Evolutionary conservation across 2,888 invertebrate species (phyloP).

Genomic region (Andrena dorsata): DNA sequence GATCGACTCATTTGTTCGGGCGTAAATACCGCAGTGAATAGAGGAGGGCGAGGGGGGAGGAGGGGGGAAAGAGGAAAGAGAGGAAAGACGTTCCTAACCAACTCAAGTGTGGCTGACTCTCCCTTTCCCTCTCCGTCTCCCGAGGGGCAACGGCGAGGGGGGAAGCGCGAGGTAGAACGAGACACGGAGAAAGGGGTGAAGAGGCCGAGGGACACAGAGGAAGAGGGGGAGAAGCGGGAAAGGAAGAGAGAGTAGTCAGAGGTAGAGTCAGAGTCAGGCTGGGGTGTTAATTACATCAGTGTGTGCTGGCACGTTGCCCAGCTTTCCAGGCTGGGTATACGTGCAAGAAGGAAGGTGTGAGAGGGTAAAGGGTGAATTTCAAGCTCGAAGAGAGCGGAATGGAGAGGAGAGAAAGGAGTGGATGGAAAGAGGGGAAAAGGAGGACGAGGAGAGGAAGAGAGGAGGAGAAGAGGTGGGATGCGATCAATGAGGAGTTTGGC

Average conservation of each 20-base stretch:
- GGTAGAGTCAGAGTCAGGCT: conserved; percentile 54
- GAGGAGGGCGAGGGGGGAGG: not conserved
- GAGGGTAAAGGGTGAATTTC: conserved; percentile 33
- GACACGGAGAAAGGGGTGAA: not conserved
- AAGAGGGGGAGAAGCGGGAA: not conserved
- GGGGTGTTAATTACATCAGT: conserved; percentile 81
- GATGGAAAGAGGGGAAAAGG: conserved; percentile 29
- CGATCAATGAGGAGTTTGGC: conserved; percentile 75
- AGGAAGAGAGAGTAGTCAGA: conserved; percentile 17
- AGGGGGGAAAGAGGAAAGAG: conserved; percentile 1
- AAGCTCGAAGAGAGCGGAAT: conserved; percentile 12
- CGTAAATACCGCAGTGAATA: conserved; percentile 49
- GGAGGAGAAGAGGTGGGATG: conserved; percentile 36
- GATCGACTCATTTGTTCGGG: conserved; percentile 47
- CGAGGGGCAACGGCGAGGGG: conserved; percentile 6
- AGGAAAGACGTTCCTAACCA: conserved; percentile 24
- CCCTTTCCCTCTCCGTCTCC: not conserved
- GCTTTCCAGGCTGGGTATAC: conserved; percentile 36
- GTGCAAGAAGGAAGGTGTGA: conserved; percentile 33
- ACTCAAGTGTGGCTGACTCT: conserved; percentile 28
- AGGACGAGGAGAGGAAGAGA: conserved; percentile 33
- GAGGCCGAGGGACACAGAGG: conserved; percentile 9
- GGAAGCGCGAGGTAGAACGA: conserved; percentile 10
- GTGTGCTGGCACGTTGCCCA: conserved; percentile 78
- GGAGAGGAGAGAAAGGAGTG: conserved; percentile 16